A percentile compares a stretch with the other conserved stretches of the same genome.
These are phyloP conservation scores for Pinna nobilis DNA, from an alignment of 1,140 invertebrate species.

Conservation along the genomic window DNA sequence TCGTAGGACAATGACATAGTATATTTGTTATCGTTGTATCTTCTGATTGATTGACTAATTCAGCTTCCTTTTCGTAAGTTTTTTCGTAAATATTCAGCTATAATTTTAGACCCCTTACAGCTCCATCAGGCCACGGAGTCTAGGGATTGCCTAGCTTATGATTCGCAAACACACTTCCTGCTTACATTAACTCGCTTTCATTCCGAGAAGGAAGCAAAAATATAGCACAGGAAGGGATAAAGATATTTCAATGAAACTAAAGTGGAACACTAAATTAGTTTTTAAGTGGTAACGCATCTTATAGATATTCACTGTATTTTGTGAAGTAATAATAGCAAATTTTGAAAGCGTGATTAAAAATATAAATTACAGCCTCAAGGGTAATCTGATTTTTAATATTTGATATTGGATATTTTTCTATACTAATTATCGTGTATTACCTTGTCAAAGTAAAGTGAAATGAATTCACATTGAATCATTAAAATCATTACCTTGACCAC, in stretches of 20 bases:
- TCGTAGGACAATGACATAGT: not conserved
- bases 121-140: no score
- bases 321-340: not conserved
- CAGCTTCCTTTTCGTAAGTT: no score
- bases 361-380: not conserved
- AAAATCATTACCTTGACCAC: slow-evolving; percentile 14
- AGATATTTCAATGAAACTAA: not conserved
- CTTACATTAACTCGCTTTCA: no score
- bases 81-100: no score
- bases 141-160: no score
- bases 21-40: no score
- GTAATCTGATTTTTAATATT: not conserved
- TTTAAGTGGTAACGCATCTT: no score
- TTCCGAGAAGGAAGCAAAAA: not conserved
- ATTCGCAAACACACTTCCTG: no score
- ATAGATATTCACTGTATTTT: no score
- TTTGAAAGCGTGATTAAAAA: not conserved
- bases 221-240: not conserved
- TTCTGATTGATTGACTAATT: no score
- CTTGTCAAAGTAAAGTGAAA: not conserved
- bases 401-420: not conserved
- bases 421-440: not conserved
- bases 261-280: no score
- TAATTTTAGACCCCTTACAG: no score
- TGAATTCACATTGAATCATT: not conserved